phyloP scores from a whole-genome alignment of 2,888 invertebrate genomes.

The Melieria crassipennis region DNA sequence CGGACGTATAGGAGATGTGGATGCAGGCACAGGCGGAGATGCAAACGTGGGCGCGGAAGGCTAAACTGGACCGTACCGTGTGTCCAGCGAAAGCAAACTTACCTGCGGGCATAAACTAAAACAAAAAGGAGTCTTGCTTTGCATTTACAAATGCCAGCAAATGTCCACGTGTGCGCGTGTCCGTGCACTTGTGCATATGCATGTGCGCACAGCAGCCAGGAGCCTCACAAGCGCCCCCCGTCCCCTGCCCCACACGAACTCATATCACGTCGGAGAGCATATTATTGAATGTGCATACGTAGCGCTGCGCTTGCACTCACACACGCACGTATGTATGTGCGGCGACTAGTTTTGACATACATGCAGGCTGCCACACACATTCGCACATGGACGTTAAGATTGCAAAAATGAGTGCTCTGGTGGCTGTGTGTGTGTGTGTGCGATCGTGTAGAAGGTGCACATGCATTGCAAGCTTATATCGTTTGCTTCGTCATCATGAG shows the following conservation, averaged over 20 bases:
- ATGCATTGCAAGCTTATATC: slow-evolving; percentile 23
- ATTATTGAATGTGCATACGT: slow-evolving; percentile 15
- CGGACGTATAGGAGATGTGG: not conserved
- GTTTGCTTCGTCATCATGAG: slow-evolving; percentile 25
- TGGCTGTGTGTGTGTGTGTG: slow-evolving; percentile 19
- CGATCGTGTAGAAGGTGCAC: slow-evolving; percentile 15
- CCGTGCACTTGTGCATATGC: slow-evolving; percentile 12
- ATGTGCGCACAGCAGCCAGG: slow-evolving; percentile 7
- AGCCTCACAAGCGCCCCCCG: not conserved
- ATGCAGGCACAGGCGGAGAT: not conserved
- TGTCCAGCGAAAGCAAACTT: slow-evolving; percentile 45
- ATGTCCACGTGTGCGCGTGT: not conserved
- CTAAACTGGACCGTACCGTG: slow-evolving; percentile 15
- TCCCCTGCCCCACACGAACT: not conserved
- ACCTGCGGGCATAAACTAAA: slow-evolving; percentile 45
- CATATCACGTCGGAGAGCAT: slow-evolving; percentile 8
- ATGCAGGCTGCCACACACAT: not conserved
- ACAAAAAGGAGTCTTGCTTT: slow-evolving; percentile 46
- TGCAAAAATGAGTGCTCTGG: slow-evolving; percentile 16
- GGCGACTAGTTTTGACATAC: slow-evolving; percentile 1
- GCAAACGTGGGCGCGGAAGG: not conserved
- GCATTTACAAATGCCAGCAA: slow-evolving; percentile 37
- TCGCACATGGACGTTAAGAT: not conserved
- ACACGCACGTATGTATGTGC: slow-evolving; percentile 2
- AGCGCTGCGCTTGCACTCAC: too few species aligned